Evolutionary conservation across 2,797 vertebrate species (phyloP).

Genomic region (Sebastes alutus): DNA sequence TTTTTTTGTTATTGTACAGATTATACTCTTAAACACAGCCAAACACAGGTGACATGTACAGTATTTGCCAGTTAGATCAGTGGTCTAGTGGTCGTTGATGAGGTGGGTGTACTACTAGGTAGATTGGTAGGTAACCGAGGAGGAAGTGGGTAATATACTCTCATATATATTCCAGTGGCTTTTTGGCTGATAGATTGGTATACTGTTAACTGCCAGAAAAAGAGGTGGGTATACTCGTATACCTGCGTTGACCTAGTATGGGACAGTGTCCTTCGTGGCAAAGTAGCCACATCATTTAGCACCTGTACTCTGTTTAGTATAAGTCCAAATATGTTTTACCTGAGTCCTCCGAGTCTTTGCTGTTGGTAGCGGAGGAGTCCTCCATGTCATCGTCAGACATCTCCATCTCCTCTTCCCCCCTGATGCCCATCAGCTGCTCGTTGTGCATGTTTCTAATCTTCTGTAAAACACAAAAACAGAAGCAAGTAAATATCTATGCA

Average conservation of each 20-base stretch:
- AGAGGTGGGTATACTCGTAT: too few relatives aligned
- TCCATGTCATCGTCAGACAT: conserved; percentile 97
- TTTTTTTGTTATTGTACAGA: background rate
- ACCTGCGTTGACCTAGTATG: background rate
- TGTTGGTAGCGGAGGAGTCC: conserved; percentile 76
- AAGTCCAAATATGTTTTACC: conserved; percentile 35
- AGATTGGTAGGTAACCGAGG: accelerated
- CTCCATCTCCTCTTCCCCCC: conserved; percentile 95
- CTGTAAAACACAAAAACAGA: conserved; percentile 72
- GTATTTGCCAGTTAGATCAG: too few relatives aligned
- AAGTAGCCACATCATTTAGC: background rate
- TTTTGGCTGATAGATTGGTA: too few relatives aligned
- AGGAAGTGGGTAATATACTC: too few relatives aligned
- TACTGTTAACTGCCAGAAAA: accelerated
- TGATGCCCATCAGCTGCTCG: conserved; percentile 95
- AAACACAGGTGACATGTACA: background rate
- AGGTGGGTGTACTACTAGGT: too few relatives aligned
- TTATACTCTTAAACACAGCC: background rate
- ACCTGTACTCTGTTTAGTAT: background rate
- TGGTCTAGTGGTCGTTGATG: too few relatives aligned
- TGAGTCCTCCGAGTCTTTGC: conserved; percentile 88
- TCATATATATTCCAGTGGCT: too few relatives aligned
- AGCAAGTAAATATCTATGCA: background rate
- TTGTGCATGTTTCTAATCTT: conserved; percentile 95
- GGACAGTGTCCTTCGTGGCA: background rate